Percentiles rank a stretch among this genome's conserved stretches.
Conservation (phyloP, 2,888 invertebrate species). For the Asteroscopus sphinx region DNA sequence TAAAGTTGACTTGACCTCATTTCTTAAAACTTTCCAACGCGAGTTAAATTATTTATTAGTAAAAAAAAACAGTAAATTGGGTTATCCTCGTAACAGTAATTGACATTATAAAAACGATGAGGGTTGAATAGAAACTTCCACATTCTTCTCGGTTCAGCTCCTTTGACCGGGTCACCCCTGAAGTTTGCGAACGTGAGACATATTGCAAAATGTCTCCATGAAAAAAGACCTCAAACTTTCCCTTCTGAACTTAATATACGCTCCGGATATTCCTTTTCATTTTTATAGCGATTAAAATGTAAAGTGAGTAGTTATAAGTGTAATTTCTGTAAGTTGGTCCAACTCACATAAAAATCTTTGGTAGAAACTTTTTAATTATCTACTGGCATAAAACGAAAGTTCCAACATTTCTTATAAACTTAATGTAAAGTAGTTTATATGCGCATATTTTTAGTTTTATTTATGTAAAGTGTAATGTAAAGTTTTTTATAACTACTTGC, state of each 20-base stretch:
- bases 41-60: conserved; percentile 13
- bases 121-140: conserved; percentile 69
- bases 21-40: conserved; percentile 1
- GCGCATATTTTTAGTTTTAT: conserved; percentile 54
- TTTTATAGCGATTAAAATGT: conserved; percentile 62
- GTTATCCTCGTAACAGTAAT: conserved; percentile 59
- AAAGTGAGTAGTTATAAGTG: conserved; percentile 39
- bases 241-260: conserved; percentile 68
- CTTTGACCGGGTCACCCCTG: conserved; percentile 80
- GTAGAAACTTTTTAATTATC: conserved; percentile 57
- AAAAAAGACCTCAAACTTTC: conserved; percentile 77
- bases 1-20: not conserved
- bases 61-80: conserved; percentile 54
- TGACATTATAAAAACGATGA: conserved; percentile 68
- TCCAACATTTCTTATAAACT: conserved; percentile 53
- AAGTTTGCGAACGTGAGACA: conserved; percentile 73
- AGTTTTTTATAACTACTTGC: conserved; percentile 31
- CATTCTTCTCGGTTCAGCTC: conserved; percentile 68
- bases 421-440: conserved; percentile 47
- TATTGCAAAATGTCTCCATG: conserved; percentile 76
- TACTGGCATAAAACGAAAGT: conserved; percentile 44
- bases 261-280: conserved; percentile 63
- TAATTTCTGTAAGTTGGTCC: conserved; percentile 42
- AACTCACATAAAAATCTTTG: conserved; percentile 51
- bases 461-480: conserved; percentile 36